Base-by-base conservation (phyloP, 2,113 vertebrate genomes). In the Lepidothrix coronata region DNA sequence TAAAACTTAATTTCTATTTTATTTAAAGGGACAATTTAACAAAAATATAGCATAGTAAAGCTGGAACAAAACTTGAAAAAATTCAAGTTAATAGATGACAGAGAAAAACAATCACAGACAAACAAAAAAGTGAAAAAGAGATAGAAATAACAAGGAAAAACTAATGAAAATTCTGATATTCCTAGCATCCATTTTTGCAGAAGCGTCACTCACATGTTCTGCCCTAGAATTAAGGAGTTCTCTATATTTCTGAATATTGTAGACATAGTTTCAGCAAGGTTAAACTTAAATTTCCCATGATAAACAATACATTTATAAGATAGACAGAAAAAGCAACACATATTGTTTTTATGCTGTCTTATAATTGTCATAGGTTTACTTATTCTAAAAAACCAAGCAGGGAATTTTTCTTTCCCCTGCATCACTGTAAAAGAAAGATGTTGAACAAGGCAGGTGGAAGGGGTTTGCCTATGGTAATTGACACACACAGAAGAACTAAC, bases 61-160 rank as follows among this genome's bases (percentile, higher is more conserved):
- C 21, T 37, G 24, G 11, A 57, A 44, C 22, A 74, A 80, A 62
- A 54, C 3, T 8, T 62, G 11, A 37, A 80, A 80, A 73, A 86
- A 35, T 0, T 3, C 4, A 52, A 46, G 9, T n/a, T 54, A 46
- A 14, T 49, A 71, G 27, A 48, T 25, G 35, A 28, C 27, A 71
- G 41, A 51, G 9, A 12, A 43, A 91, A 89, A 43, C 0, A 0
- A 28, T 49, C n/a, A 24, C 0, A 43, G 17, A 54, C 15, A 30
- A 27, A 23, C 1, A 3, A 22, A 81, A 41, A 85, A 46, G 39
- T 43, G 2, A 22, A 55, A 89, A 67, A 23, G 2, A 4, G 0
- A 5, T 78, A 21, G 5, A 41, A 76, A 67, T 48, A 89, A 15
- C 14, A 85, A 66, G 19, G 6, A 78, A 41, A 90, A 61, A 4